Conservation (phyloP, 2,113 vertebrate species). For the Oreochromis spilurus region DNA sequence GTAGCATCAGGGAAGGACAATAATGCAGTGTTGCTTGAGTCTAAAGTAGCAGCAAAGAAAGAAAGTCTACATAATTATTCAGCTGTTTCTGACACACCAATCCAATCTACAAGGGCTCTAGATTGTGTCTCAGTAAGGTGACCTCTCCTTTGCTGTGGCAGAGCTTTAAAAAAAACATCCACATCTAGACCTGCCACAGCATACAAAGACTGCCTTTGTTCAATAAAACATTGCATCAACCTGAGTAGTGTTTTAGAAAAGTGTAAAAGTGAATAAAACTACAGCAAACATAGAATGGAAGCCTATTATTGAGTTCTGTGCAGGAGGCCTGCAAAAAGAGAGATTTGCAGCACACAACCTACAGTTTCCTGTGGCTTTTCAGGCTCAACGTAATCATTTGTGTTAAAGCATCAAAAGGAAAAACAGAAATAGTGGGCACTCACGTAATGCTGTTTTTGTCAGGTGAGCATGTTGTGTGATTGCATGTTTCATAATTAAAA, state of each 20-base stretch:
- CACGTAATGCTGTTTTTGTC: conserved; percentile 12
- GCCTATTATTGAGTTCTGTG: conserved; percentile 49
- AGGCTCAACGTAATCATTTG: conserved; percentile 31
- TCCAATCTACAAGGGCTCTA: conserved; percentile 1
- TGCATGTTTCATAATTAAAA: conserved; percentile 41
- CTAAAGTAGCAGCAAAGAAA: background rate
- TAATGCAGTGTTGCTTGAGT: conserved; percentile 14
- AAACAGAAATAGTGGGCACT: background rate
- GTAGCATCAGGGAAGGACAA: conserved; percentile 38
- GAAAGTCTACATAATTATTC: conserved; percentile 26
- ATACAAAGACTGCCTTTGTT: conserved; percentile 45
- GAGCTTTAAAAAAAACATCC: conserved; percentile 24
- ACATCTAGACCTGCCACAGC: conserved; percentile 28
- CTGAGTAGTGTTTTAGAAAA: conserved; percentile 20
- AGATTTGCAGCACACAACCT: conserved; percentile 33
- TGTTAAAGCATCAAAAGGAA: conserved; percentile 13
- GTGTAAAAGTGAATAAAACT: conserved; percentile 28
- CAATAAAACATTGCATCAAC: conserved; percentile 26
- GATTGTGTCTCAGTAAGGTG: conserved; percentile 17
- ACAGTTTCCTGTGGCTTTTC: conserved; percentile 24
- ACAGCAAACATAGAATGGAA: conserved; percentile 10
- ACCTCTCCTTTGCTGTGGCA: conserved; percentile 30
- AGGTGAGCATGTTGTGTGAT: conserved; percentile 36
- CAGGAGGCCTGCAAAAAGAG: conserved; percentile 43
- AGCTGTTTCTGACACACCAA: background rate